Conservation (phyloP, 2,888 invertebrate species). For the Lithophane socia region DNA sequence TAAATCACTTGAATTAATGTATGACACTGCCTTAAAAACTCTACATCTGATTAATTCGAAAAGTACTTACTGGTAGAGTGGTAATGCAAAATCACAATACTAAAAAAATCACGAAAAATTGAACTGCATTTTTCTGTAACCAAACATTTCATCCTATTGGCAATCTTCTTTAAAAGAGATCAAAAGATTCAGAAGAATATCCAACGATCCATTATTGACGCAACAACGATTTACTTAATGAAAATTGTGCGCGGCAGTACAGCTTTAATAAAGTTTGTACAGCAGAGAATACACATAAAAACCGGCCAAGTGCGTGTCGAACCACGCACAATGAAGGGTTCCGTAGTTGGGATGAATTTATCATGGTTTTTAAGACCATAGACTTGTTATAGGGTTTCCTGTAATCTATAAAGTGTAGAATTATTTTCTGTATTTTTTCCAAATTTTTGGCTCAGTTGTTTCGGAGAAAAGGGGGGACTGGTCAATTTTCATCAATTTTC, state of each 20-base stretch:
- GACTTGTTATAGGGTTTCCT: no score
- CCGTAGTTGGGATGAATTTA: no score
- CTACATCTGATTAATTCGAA: not conserved
- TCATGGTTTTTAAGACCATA: no score
- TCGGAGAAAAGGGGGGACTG: no score
- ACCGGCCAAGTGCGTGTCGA: no score
- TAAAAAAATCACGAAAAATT: not conserved
- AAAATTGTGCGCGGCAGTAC: constrained; percentile 66
- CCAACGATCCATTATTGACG: constrained; percentile 69
- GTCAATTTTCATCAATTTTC: no score
- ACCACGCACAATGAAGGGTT: no score
- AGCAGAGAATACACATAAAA: constrained; percentile 63
- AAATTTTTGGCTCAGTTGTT: no score
- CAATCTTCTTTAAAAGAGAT: constrained; percentile 12
- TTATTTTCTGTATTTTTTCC: no score
- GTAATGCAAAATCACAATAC: constrained; percentile 7
- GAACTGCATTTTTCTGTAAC: not conserved
- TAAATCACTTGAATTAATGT: not conserved
- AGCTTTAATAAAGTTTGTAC: constrained; percentile 74
- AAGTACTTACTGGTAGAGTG: not conserved
- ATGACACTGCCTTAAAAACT: not conserved
- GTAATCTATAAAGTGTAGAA: no score
- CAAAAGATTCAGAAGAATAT: constrained; percentile 45
- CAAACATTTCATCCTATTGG: constrained; percentile 13
- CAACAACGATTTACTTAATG: constrained; percentile 71